phyloP scores from a whole-genome alignment of 2,113 vertebrate species.

The Brachypodius melanocephalos region DNA sequence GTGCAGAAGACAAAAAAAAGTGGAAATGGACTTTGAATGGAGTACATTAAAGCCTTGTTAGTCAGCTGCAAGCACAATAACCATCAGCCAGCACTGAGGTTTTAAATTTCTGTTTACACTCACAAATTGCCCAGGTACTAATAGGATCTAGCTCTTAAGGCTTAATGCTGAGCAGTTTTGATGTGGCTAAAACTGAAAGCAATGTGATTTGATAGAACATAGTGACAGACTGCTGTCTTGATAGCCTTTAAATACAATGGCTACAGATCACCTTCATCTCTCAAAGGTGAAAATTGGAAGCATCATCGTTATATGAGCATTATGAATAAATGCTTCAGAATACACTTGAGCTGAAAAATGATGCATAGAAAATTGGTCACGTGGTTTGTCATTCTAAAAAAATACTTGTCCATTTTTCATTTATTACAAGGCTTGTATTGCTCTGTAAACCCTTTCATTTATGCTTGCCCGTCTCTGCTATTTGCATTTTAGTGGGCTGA shows the following conservation, averaged over 20 bases:
- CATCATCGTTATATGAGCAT: neutral
- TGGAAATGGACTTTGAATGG: neutral
- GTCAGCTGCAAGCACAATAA: neutral
- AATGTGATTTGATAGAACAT: neutral
- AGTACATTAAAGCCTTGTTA: neutral
- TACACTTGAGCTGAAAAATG: neutral
- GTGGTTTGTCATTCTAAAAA: neutral
- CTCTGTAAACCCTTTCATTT: neutral
- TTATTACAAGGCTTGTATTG: neutral
- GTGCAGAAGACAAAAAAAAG: neutral
- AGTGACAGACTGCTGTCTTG: neutral
- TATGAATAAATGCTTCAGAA: neutral
- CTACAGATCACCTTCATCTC: neutral
- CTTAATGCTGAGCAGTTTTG: neutral
- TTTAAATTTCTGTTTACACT: neutral
- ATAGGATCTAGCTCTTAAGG: neutral
- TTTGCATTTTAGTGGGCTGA: neutral
- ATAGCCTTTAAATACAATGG: neutral
- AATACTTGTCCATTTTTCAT: neutral
- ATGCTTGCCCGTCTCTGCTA: neutral
- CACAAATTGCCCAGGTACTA: neutral
- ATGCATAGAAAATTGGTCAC: neutral
- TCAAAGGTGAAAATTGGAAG: neutral
- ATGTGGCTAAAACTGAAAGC: neutral
- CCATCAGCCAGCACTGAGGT: neutral